These are phyloP conservation scores for Elysia chlorotica DNA, from an alignment of 1,140 invertebrate species.

Conservation along the genomic window DNA sequence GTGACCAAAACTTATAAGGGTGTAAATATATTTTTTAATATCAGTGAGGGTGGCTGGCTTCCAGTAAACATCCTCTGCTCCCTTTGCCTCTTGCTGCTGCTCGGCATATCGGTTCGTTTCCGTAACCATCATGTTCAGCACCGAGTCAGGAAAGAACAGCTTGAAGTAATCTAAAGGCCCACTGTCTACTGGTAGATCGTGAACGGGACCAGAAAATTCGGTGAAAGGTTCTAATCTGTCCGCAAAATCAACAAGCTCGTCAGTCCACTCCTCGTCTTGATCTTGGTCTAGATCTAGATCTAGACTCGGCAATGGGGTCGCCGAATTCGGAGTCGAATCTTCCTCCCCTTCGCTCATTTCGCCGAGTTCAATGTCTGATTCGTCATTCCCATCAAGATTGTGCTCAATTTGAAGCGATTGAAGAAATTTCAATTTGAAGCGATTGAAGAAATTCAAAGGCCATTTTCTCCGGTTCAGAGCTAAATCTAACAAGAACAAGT, in stretches of 20 bases:
- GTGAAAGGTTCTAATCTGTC: background rate
- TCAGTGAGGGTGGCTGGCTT: background rate
- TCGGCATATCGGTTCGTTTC: slow-evolving; percentile 7
- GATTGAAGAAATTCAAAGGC: too few relatives aligned
- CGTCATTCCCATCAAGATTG: too few relatives aligned
- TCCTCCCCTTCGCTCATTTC: too few relatives aligned
- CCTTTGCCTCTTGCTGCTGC: background rate
- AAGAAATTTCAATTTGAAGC: too few relatives aligned
- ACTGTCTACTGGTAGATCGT: background rate
- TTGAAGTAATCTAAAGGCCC: slow-evolving; percentile 1
- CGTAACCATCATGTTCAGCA: background rate
- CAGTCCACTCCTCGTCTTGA: background rate
- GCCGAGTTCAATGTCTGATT: too few relatives aligned
- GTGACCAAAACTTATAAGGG: slow-evolving; percentile 11
- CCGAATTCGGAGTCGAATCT: too few relatives aligned
- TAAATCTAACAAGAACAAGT: too few relatives aligned
- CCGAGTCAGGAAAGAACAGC: background rate
- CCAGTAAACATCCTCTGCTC: background rate
- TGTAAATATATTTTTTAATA: background rate
- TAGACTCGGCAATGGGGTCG: too few relatives aligned
- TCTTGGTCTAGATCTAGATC: background rate
- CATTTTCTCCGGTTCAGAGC: too few relatives aligned
- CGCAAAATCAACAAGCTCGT: background rate
- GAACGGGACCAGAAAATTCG: background rate
- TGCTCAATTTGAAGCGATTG: too few relatives aligned